Percentiles rank a stretch among this genome's conserved stretches.
Conservation (phyloP, 2,797 vertebrate genomes). For the Allenopithecus nigroviridis region DNA sequence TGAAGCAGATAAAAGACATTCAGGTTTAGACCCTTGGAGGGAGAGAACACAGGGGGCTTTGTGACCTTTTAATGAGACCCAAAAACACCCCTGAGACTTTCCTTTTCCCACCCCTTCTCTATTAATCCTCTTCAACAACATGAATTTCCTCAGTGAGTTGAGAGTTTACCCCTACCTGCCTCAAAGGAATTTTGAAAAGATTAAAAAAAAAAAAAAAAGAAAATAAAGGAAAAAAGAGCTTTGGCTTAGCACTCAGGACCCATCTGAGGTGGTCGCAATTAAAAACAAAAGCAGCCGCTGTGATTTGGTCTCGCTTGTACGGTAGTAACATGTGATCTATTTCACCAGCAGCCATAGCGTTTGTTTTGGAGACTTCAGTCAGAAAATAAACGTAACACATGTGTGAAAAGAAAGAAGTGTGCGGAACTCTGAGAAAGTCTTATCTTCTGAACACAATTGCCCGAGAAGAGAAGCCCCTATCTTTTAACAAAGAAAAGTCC, state of each 20-base stretch:
- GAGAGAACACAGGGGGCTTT: not conserved
- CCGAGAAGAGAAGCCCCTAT: not conserved
- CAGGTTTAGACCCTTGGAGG: not conserved
- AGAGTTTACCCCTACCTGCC: not conserved
- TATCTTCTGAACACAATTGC: not conserved
- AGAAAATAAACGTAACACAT: not conserved
- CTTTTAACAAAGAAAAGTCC: not conserved
- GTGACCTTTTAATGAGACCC: not conserved
- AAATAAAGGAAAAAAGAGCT: not conserved
- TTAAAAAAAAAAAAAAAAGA: not conserved
- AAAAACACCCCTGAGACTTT: not conserved
- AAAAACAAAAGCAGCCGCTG: fast-evolving
- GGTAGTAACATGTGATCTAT: fast-evolving
- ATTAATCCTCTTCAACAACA: not conserved
- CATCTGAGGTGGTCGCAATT: fast-evolving
- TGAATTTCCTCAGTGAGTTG: not conserved
- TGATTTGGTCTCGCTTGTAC: not conserved
- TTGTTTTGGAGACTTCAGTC: not conserved
- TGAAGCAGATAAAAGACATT: not conserved
- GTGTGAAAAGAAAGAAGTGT: not conserved
- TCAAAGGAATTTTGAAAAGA: not conserved
- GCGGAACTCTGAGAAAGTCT: not conserved
- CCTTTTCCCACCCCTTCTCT: not conserved
- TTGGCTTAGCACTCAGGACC: not conserved
- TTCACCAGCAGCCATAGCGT: fast-evolving